Evolutionary conservation across 2,888 invertebrate genomes (phyloP).

Genomic region (Harpalus rubripes): DNA sequence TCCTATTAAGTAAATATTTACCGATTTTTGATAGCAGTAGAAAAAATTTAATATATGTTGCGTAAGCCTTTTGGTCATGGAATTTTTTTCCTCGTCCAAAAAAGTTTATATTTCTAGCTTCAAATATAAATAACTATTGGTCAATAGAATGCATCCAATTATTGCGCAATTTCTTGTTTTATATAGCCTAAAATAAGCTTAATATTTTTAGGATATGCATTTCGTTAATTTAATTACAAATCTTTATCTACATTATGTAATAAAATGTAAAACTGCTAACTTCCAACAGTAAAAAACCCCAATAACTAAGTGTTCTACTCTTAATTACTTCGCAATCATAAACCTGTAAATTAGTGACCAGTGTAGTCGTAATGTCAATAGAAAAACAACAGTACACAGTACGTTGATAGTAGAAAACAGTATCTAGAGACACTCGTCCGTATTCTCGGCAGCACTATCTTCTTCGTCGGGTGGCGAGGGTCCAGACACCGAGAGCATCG

Average conservation of each 20-base stretch:
- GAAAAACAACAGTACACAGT: constrained; percentile 59
- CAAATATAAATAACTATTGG: no score
- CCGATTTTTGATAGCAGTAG: no score
- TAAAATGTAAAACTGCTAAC: background rate
- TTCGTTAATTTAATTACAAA: constrained; percentile 3
- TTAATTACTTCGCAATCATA: constrained; percentile 54
- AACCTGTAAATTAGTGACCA: constrained; percentile 40
- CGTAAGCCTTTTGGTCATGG: no score
- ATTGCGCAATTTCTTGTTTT: no score
- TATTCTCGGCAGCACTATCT: constrained; percentile 79
- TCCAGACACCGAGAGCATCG: constrained; percentile 89
- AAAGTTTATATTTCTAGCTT: no score
- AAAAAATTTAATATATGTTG: no score
- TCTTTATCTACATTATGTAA: background rate
- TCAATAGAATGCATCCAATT: no score
- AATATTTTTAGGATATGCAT: no score
- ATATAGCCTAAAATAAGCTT: no score
- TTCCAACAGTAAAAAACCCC: constrained; percentile 5
- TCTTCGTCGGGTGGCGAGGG: constrained; percentile 89
- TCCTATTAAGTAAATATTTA: no score
- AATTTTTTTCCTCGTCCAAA: no score
- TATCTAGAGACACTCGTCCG: constrained; percentile 81
- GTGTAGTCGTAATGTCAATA: constrained; percentile 13
- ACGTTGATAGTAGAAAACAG: constrained; percentile 59
- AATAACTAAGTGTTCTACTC: constrained; percentile 50